These are phyloP conservation scores for Atlantisia rogersi DNA, from an alignment of 2,113 vertebrate genomes.

Conservation along the genomic window DNA sequence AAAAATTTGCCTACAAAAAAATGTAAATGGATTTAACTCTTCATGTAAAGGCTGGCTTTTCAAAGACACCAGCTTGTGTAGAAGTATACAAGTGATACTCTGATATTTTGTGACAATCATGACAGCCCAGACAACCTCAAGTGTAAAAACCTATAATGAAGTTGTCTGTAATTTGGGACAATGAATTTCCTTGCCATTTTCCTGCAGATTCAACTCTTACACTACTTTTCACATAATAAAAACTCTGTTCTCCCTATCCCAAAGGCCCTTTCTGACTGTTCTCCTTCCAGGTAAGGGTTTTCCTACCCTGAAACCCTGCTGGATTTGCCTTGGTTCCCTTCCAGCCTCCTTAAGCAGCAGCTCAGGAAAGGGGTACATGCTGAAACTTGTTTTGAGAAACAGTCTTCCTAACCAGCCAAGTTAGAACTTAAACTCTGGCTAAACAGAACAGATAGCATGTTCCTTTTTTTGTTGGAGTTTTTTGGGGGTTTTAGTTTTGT, in stretches of 20 bases:
- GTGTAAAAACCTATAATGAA: not conserved
- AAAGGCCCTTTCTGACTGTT: not conserved
- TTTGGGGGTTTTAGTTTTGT: too few relatives aligned
- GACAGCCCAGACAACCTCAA: not conserved
- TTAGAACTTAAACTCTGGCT: not conserved
- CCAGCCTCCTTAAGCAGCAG: not conserved
- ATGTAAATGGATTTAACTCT: not conserved
- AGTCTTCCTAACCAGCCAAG: not conserved
- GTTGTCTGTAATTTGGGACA: not conserved
- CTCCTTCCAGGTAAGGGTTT: not conserved
- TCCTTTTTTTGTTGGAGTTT: not conserved
- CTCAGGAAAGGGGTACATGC: not conserved
- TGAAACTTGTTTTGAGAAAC: not conserved
- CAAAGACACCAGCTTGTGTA: not conserved
- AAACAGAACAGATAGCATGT: not conserved
- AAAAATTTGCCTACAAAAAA: not conserved
- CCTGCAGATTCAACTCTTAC: not conserved
- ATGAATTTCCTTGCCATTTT: not conserved
- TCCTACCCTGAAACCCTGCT: not conserved
- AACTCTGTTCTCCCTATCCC: not conserved
- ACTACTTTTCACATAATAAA: not conserved
- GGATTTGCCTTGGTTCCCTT: not conserved
- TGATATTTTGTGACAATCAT: not conserved
- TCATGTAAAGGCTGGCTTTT: accelerated
- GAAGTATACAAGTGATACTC: not conserved